Conservation (phyloP, 1,140 invertebrate genomes). For the Euwallacea similis region DNA sequence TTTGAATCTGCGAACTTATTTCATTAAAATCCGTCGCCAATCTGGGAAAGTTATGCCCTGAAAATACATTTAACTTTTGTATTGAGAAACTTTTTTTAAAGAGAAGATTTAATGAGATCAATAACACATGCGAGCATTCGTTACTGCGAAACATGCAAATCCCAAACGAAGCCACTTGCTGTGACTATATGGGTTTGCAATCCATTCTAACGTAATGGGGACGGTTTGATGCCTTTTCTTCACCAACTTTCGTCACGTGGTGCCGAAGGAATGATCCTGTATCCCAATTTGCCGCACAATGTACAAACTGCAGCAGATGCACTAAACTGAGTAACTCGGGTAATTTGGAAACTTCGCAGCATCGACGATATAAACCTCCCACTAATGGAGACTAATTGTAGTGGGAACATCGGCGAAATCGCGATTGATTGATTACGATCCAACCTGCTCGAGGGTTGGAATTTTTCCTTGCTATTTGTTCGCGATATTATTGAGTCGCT, state of each 20-base stretch:
- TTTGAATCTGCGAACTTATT: no score
- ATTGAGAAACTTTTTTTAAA: no score
- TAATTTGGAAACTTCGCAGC: conserved; percentile 30
- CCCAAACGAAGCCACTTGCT: no score
- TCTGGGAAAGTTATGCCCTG: no score
- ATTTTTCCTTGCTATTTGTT: conserved; percentile 4
- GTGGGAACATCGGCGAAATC: conserved; percentile 14
- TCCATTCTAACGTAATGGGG: background rate
- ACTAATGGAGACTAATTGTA: conserved; percentile 36
- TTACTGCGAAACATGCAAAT: no score
- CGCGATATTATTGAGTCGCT: no score
- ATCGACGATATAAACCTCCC: conserved; percentile 28
- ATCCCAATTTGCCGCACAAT: conserved; percentile 13
- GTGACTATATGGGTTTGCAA: no score
- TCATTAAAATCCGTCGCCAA: no score
- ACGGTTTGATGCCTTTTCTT: background rate
- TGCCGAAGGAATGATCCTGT: background rate
- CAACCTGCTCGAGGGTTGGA: conserved; percentile 19
- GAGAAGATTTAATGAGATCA: no score
- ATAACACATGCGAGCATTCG: no score
- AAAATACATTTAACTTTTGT: no score
- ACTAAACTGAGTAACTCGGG: conserved; percentile 12
- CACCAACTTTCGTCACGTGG: conserved; percentile 3
- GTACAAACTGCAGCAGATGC: conserved; percentile 12
- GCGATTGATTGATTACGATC: conserved; percentile 33